These are phyloP conservation scores for Ceratina australensis DNA, from an alignment of 1,140 invertebrate genomes.

Conservation along the genomic window DNA sequence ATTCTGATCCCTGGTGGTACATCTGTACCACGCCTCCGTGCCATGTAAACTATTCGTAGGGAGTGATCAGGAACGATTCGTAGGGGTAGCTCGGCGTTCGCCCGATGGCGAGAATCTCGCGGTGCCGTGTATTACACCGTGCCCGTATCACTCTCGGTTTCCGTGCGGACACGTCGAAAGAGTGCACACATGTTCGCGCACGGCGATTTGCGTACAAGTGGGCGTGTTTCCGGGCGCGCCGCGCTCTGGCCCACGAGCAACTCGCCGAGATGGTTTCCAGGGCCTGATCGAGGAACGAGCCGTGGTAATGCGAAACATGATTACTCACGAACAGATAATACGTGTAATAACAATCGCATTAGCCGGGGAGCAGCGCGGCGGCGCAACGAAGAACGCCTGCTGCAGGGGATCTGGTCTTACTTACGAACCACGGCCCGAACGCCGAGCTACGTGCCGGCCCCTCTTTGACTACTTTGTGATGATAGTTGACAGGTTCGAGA, in stretches of 20 bases:
- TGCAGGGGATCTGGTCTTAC: slow-evolving; percentile 69
- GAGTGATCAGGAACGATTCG: slow-evolving; percentile 57
- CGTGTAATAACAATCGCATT: slow-evolving; percentile 77
- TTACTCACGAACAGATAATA: slow-evolving; percentile 77
- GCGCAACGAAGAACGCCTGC: slow-evolving; percentile 34
- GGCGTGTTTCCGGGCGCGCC: slow-evolving; percentile 52
- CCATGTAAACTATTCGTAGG: slow-evolving; percentile 59
- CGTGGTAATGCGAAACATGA: slow-evolving; percentile 77
- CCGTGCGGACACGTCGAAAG: slow-evolving; percentile 59
- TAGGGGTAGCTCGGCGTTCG: slow-evolving; percentile 35
- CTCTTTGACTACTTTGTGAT: slow-evolving; percentile 14
- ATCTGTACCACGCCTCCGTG: slow-evolving; percentile 58
- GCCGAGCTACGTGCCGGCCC: slow-evolving; percentile 25
- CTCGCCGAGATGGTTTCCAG: slow-evolving; percentile 43
- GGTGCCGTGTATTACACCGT: slow-evolving; percentile 54
- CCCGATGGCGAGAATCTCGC: slow-evolving; percentile 45
- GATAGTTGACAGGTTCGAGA: not conserved
- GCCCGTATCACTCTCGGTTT: slow-evolving; percentile 65
- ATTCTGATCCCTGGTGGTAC: slow-evolving; percentile 42
- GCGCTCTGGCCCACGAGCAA: slow-evolving; percentile 32
- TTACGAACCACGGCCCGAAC: no score
- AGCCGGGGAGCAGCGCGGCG: slow-evolving; percentile 64
- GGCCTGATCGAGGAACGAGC: slow-evolving; percentile 56
- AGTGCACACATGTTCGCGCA: slow-evolving; percentile 63
- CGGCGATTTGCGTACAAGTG: slow-evolving; percentile 67